Evolutionary conservation across 2,797 vertebrate species (phyloP).

Genomic region (Gymnoscopelus braueri): DNA sequence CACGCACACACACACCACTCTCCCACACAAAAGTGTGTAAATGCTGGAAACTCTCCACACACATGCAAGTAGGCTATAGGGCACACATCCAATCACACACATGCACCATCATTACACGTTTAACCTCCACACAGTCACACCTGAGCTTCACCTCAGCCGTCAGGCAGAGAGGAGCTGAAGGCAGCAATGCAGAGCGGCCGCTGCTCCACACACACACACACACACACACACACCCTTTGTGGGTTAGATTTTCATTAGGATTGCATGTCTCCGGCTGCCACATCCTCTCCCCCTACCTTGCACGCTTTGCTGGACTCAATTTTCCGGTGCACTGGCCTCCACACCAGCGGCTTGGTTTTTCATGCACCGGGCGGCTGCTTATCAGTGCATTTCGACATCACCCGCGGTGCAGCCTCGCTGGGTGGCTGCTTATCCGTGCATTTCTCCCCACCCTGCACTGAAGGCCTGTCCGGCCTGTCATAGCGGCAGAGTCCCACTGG

Average conservation of each 20-base stretch:
- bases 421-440: conserved; percentile 71
- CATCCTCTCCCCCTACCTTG: conserved; percentile 66
- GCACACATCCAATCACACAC: background rate
- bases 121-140: conserved; percentile 32
- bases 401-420: conserved; percentile 54
- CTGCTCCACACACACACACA: background rate
- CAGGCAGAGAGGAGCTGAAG: conserved; percentile 32
- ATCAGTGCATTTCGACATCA: conserved; percentile 59
- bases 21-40: background rate
- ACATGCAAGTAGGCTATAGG: no score
- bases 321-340: conserved; percentile 72
- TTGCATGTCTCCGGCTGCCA: conserved; percentile 79
- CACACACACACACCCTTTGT: conserved; percentile 33
- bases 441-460: conserved; percentile 55
- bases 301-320: conserved; percentile 84
- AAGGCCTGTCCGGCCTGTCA: no score
- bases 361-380: conserved; percentile 64
- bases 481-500: no score
- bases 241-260: conserved; percentile 83
- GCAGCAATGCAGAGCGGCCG: conserved; percentile 39
- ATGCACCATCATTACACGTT: background rate
- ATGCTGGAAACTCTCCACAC: no score
- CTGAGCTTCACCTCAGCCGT: conserved; percentile 47
- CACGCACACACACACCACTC: conserved; percentile 14
- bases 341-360: conserved; percentile 70